Conservation (phyloP, 2,888 invertebrate species). For the Eupelmus urozonus region DNA sequence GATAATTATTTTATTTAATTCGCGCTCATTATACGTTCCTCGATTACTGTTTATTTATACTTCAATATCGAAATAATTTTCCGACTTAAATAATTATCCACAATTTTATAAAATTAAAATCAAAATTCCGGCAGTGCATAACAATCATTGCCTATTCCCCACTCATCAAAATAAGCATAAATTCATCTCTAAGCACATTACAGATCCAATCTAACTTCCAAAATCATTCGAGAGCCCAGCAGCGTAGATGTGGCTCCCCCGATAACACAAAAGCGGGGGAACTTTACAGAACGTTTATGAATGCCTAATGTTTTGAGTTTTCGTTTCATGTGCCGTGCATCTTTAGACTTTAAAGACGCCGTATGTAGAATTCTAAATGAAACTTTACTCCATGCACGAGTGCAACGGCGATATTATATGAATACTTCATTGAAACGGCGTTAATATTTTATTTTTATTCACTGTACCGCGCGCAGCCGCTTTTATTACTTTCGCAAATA, state of each 20-base stretch:
- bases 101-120: background rate
- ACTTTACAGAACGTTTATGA: constrained; percentile 10
- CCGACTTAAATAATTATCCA: background rate
- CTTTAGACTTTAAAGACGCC: no score
- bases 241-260: background rate
- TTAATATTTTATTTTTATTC: no score
- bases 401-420: no score
- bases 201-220: constrained; percentile 45
- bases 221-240: background rate
- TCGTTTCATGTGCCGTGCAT: no score
- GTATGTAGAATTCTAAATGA: no score
- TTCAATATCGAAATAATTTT: no score
- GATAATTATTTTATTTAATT: no score
- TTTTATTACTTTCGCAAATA: background rate
- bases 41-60: no score
- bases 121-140: background rate
- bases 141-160: background rate
- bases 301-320: background rate
- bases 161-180: constrained; percentile 35
- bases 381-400: no score
- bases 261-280: constrained; percentile 21
- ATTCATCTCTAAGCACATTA: constrained; percentile 41
- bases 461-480: no score
- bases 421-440: no score
- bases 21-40: no score